Percentiles rank a stretch among this genome's conserved stretches.
These are phyloP conservation scores for Masticophis lateralis DNA, from an alignment of 2,797 vertebrate genomes.

Conservation along the genomic window DNA sequence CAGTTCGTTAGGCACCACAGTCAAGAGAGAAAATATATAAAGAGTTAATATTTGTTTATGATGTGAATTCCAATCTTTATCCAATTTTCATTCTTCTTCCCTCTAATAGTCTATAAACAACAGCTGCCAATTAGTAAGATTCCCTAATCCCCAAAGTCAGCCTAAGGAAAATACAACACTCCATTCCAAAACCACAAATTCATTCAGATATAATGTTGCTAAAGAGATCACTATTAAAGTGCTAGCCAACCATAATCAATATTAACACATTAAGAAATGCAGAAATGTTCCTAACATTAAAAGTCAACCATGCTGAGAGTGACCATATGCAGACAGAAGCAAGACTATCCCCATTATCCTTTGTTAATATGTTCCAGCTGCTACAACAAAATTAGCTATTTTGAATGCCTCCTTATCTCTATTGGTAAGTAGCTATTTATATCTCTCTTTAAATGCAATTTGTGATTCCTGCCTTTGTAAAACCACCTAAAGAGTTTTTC, in stretches of 20 bases:
- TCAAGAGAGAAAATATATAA: not conserved
- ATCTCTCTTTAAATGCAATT: not conserved
- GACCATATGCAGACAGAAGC: not conserved
- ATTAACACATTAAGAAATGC: conserved; percentile 1
- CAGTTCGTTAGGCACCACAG: not conserved
- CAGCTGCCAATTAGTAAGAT: not conserved
- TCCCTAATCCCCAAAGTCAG: not conserved
- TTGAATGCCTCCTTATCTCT: not conserved
- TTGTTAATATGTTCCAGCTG: not conserved
- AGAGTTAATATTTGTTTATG: not conserved
- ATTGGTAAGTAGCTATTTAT: not conserved
- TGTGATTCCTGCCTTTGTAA: not conserved
- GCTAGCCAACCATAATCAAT: not conserved
- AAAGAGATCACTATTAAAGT: not conserved
- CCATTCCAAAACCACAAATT: not conserved
- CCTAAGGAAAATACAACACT: not conserved
- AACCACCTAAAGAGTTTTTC: not conserved
- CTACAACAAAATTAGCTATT: not conserved
- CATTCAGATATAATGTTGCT: not conserved
- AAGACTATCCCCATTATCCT: not conserved
- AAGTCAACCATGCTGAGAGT: not conserved
- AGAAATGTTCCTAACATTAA: not conserved
- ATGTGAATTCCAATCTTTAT: not conserved
- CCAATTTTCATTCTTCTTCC: not conserved
- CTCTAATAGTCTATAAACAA: not conserved